A percentile compares a stretch with the other conserved stretches of the same genome.
phyloP scores from a whole-genome alignment of 2,888 invertebrate genomes.

The Eupithecia pulchellata region DNA sequence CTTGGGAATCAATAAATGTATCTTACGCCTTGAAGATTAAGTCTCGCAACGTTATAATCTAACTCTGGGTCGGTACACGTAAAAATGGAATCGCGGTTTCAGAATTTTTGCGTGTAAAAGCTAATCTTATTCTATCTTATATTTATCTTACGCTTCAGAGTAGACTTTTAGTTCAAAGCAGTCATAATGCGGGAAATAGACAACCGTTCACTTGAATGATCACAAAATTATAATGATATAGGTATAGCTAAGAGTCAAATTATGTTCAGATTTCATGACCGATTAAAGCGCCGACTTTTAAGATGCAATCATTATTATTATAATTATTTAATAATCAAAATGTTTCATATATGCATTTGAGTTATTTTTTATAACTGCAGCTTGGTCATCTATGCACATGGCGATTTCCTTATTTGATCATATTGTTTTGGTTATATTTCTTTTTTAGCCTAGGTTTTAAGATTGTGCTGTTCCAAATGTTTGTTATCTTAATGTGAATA shows the following conservation, averaged over 20 bases:
- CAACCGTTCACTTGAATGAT: neutral
- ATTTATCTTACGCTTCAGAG: no score
- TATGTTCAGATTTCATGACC: neutral
- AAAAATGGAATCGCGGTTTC: no score
- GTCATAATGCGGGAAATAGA: neutral
- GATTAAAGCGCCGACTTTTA: neutral
- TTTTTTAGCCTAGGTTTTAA: slow-evolving; percentile 4
- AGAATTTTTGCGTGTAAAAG: no score
- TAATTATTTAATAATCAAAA: neutral
- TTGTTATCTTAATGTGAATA: slow-evolving; percentile 18
- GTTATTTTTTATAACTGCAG: neutral
- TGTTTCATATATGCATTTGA: neutral
- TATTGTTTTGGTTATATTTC: neutral
- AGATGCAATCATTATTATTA: neutral
- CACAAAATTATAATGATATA: neutral
- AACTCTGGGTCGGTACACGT: no score
- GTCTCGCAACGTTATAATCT: neutral
- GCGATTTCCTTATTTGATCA: neutral
- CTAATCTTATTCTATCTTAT: no score
- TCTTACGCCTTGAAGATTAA: neutral
- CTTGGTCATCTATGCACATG: neutral
- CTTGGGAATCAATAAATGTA: neutral
- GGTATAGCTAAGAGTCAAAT: neutral
- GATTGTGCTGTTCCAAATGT: slow-evolving; percentile 8
- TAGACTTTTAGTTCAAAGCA: no score